Evolutionary conservation across 2,888 invertebrate species (phyloP), one percentile per base, ranked within the genome.

Genomic region (Hipparchia semele): DNA sequence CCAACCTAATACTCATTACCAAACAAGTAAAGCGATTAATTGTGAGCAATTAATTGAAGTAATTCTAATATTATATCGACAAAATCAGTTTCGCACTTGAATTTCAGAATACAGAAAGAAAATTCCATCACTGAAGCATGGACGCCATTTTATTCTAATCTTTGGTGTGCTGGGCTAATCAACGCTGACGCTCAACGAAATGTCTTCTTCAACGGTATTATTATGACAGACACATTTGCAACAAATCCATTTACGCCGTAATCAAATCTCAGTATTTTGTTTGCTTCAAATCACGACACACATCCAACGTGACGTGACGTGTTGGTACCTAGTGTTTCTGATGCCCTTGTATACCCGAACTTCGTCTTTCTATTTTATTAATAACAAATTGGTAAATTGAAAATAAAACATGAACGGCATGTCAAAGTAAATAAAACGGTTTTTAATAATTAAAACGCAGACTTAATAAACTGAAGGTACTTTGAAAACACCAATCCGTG

Each of bases 141-240:
- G 81, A 80, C 87, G 88, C 84, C 82, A 84, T 86, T 87, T 88
- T 87, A 87, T 85, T 82, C 92, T 94, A 94, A 92, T 94, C 93
- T 94, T 94, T 94, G 93, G 93, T 94, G 92, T 88, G 86, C 84
- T 86, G 91, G 90, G 86, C 88, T 86, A 87, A 65, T 12, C 7
- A 88, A 87, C 80, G 81, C 83, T 83, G 88, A 82, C 80, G 64
- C 80, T 80, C 79, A 82, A 83, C 86, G 81, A 83, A 85, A 86
- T 81, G 86, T 81, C 76, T 70, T 49, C 74, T 75, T 79, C 79
- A 80, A 79, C 70, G 73, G 78, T 76, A 70, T 72, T 75, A 77
- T 76, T 73, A 77, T 65, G 58, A 7, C 23, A 58, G 8, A 2
- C 23, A 13, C 56, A 58, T 23, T 58, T 58, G 58, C 58, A 58